Evolutionary conservation across 1,140 invertebrate genomes (phyloP).

Genomic region (Triops cancriformis): DNA sequence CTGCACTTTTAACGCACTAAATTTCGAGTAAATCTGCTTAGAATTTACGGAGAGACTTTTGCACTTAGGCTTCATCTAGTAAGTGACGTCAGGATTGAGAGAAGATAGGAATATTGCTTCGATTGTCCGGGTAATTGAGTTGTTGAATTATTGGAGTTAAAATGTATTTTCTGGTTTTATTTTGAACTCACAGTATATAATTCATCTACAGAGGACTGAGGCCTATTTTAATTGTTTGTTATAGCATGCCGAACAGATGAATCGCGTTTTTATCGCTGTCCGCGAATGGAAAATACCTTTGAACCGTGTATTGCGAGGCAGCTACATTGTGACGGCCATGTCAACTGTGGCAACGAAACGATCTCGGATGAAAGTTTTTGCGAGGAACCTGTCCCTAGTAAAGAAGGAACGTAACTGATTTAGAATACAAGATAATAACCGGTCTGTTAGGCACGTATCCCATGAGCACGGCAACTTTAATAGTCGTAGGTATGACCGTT

Average conservation of each 20-base stretch:
- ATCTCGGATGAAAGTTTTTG: constrained; percentile 23
- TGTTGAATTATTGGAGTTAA: too few relatives aligned
- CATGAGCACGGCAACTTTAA: neutral
- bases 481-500: constrained; percentile 14
- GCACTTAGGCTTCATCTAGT: too few relatives aligned
- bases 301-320: constrained; percentile 18
- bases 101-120: too few relatives aligned
- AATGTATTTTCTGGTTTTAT: too few relatives aligned
- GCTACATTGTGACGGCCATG: constrained; percentile 23
- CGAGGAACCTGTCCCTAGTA: neutral
- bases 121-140: too few relatives aligned
- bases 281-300: neutral
- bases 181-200: too few relatives aligned
- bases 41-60: too few relatives aligned
- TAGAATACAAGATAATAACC: neutral
- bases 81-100: too few relatives aligned
- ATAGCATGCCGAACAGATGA: constrained; percentile 26
- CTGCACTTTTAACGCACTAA: too few relatives aligned
- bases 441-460: constrained; percentile 8
- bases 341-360: constrained; percentile 22
- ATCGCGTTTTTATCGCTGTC: constrained; percentile 10
- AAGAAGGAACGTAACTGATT: neutral
- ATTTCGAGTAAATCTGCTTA: too few relatives aligned
- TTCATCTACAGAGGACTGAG: too few relatives aligned
- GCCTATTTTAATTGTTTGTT: neutral